phyloP scores from a whole-genome alignment of 2,888 invertebrate species.

The Cheilosia variabilis region DNA sequence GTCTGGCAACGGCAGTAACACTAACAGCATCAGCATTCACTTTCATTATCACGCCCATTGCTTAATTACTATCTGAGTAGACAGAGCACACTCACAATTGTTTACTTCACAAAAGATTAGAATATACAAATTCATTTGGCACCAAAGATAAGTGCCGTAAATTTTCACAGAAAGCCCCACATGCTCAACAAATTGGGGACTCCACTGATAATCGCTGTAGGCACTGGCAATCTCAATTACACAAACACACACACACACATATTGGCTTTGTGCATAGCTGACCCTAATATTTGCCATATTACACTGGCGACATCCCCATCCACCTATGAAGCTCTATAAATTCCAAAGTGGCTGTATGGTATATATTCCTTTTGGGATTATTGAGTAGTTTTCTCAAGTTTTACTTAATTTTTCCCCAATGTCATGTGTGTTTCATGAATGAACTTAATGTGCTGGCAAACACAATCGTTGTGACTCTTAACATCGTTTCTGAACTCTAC shows the following conservation, averaged over 20 bases:
- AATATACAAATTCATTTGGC: background rate
- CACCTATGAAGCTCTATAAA: constrained; percentile 1
- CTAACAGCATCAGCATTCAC: background rate
- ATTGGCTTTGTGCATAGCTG: background rate
- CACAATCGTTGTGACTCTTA: background rate
- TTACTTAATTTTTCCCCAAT: background rate
- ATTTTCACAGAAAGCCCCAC: background rate
- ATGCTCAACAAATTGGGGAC: background rate
- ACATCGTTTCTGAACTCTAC: background rate
- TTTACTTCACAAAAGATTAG: background rate
- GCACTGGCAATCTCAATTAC: background rate
- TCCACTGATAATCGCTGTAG: background rate
- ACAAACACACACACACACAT: background rate
- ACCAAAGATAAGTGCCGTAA: background rate
- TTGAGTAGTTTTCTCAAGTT: background rate
- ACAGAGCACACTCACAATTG: background rate
- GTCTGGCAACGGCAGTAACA: background rate
- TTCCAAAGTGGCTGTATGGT: background rate
- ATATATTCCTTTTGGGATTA: background rate
- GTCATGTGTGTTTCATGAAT: background rate
- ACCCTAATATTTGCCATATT: background rate
- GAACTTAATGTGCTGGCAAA: background rate
- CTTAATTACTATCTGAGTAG: background rate
- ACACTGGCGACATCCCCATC: background rate
- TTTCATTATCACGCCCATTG: background rate